Evolutionary conservation across 2,888 invertebrate genomes (phyloP).

Genomic region (Onthophagus sagittarius): DNA sequence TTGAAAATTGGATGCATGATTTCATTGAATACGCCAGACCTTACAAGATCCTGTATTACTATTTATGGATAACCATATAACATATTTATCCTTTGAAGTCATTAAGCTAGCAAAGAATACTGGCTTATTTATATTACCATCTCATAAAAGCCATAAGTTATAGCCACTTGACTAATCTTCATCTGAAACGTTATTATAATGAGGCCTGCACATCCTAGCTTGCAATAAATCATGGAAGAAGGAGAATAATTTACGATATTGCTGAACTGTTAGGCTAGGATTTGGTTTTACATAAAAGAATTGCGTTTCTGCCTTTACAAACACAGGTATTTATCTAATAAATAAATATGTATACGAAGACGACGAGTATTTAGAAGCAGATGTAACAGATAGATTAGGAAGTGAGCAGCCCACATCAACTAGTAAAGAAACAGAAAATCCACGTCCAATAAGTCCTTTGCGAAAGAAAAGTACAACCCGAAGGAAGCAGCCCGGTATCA

Average conservation of each 20-base stretch:
- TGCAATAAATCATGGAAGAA: slow-evolving; percentile 18
- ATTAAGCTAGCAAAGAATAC: slow-evolving; percentile 15
- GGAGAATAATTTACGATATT: slow-evolving; percentile 18
- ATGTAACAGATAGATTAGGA: slow-evolving; percentile 10
- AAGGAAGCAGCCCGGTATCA: too few relatives aligned
- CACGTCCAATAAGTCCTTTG: too few relatives aligned
- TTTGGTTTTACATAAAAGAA: slow-evolving; percentile 14
- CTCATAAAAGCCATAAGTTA: slow-evolving; percentile 7
- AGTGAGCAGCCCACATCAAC: too few relatives aligned
- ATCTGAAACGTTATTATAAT: slow-evolving; percentile 14
- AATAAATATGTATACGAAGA: slow-evolving; percentile 17
- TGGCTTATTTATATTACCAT: slow-evolving; percentile 10
- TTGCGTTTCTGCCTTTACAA: slow-evolving; percentile 6
- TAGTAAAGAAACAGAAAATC: too few relatives aligned
- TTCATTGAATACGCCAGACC: too few relatives aligned
- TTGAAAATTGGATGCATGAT: too few relatives aligned
- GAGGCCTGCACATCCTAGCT: slow-evolving; percentile 14
- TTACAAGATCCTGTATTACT: too few relatives aligned
- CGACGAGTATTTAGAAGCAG: slow-evolving; percentile 13
- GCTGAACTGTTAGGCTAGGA: slow-evolving; percentile 18
- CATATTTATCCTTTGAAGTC: slow-evolving; percentile 9
- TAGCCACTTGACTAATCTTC: slow-evolving; percentile 16
- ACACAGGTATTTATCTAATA: slow-evolving; percentile 15
- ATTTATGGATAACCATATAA: too few relatives aligned
- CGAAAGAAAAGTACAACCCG: too few relatives aligned